Base-by-base conservation (phyloP, 2,797 vertebrate species). In the Knipowitschia caucasica region DNA sequence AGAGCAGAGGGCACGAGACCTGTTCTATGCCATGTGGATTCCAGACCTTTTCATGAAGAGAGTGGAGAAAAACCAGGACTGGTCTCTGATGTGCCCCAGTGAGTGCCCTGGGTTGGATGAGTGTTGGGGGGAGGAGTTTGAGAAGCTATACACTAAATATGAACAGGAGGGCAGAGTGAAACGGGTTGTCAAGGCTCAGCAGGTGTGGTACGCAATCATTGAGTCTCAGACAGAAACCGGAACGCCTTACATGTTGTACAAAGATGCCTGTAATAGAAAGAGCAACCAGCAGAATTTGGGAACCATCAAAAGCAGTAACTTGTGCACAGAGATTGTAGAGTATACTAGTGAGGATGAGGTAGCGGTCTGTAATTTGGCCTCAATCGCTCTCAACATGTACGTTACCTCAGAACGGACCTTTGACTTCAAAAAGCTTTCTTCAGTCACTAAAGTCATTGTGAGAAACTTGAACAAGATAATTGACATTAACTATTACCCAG, bases 231-330 rank as follows among this genome's bases (percentile, higher is more conserved):
- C 97, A 0, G 97, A 99, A 84, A 97, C 95, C 0, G 97, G 97
- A 0, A 99, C 96, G 0, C 96, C 96, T 0, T 99, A 99, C 87
- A 99, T 99, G 96, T 83, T 99, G 7, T 99, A 99, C 86, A 99
- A 99, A 72, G 97, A 99, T 14, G 93, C 95, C 21, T 99, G 97
- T 82, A 99, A 99, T 80, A 81, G 92, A 50, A 99, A 99, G 83
- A 98, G 93, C 88, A 99, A 99, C 75, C 97, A 99, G 72, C 95
- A 97, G 89, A 99, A 99, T 58, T 81, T 99, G 69, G 97, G 97
- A 9, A 98, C 95, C 69, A 98, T 99, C 82, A 98, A 96, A 18
- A 92, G 91, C 87, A 98, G 96, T 88, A 99, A 99, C 60, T 86
- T 99, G 7, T 99, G 97, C 74, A 99, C 96, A 0, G 97, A 99